Evolutionary conservation across 2,113 vertebrate genomes (phyloP), one percentile per base, ranked within the genome.

Genomic region (Dasypus novemcinctus): DNA sequence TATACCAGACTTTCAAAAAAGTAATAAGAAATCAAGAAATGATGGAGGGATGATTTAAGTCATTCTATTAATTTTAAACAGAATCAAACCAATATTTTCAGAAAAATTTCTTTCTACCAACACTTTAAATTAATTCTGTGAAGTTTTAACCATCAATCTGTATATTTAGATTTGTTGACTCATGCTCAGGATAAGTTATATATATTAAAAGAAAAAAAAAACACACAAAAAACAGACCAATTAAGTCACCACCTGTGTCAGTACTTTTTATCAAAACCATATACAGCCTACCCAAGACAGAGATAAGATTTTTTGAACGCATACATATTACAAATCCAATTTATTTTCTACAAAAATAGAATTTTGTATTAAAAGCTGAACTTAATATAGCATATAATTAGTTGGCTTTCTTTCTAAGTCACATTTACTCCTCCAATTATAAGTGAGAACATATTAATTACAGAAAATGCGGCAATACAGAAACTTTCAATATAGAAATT

Each of bases 251-350:
- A 91, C 31, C 38, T 74, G 13, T 74, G 31, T 87, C 66, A 76
- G 13, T 57, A 87, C 79, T 79, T 94, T 96, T 87, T 78, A 93
- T 90, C 23, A 90, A 94, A 94, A 90, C 20, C n/a, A 93, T 68
- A 59, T 21, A 74, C 12, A 41, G 54, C 68, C n/a, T 85, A 89
- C 29, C 52, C 21, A 93, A 83, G 15, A 64, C 13, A 87, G 20
- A 72, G 33, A 23, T 63, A 84, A 46, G 10, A 90, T 74, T 95
- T 87, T 86, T 71, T 86, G 72, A 49, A 82, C 3, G 81, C 4
- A 72, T 3, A 72, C 54, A 87, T 2, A 20, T 29, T 75, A 59
- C 27, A 59, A 0, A 61, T 2, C 12, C 64, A 82, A 79, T 59
- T 72, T 66, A 41, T 41, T 74, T 66, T 89, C 71, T 43, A 38